phyloP scores from a whole-genome alignment of 2,888 invertebrate species.

The Eilema caniola region DNA sequence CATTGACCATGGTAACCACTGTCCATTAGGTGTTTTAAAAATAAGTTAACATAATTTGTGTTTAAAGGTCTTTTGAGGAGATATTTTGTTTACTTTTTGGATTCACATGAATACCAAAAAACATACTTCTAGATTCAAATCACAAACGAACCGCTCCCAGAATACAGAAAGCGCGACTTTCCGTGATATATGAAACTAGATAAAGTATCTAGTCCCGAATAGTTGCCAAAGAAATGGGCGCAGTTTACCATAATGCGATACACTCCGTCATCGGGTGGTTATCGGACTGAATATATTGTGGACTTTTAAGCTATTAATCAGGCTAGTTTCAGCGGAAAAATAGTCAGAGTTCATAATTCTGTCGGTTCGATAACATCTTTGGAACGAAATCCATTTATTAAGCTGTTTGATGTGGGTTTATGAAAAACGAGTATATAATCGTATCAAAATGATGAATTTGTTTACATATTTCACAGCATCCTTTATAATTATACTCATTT shows the following conservation, averaged over 20 bases:
- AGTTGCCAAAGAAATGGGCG: slow-evolving; percentile 75
- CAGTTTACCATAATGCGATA: slow-evolving; percentile 76
- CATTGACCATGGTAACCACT: too few species aligned
- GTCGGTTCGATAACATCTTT: slow-evolving; percentile 45
- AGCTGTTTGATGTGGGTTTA: slow-evolving; percentile 27
- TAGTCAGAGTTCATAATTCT: slow-evolving; percentile 49
- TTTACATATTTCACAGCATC: not conserved
- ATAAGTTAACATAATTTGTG: not conserved
- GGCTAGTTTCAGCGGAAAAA: slow-evolving; percentile 59
- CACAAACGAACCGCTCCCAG: slow-evolving; percentile 40
- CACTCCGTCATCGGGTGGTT: slow-evolving; percentile 77
- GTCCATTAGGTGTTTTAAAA: not conserved
- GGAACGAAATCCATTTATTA: slow-evolving; percentile 46
- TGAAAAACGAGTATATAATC: slow-evolving; percentile 7
- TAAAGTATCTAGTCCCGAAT: slow-evolving; percentile 69
- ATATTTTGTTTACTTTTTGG: not conserved
- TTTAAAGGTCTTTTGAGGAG: not conserved
- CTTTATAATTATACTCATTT: not conserved
- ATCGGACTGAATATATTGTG: slow-evolving; percentile 75
- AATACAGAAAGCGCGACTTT: slow-evolving; percentile 57
- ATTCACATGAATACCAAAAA: slow-evolving; percentile 17
- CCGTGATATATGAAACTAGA: slow-evolving; percentile 73
- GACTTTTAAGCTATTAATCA: slow-evolving; percentile 67
- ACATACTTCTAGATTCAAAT: slow-evolving; percentile 41
- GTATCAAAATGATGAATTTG: slow-evolving; percentile 1